Base-by-base conservation (phyloP, 2,797 vertebrate species). In the Triplophysa yarkandensis region DNA sequence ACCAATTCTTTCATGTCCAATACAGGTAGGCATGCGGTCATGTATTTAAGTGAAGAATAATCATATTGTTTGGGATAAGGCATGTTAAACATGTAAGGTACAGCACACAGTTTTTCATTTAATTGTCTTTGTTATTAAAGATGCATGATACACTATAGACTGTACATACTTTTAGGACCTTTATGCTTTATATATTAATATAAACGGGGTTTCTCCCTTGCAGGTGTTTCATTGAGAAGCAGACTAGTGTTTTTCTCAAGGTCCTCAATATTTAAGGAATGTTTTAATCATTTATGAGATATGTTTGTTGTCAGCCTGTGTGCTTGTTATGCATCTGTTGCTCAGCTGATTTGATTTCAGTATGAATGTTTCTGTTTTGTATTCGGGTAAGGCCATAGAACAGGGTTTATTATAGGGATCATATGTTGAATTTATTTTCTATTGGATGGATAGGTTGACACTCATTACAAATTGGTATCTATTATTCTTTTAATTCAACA, bases 21-120 rank as follows among this genome's bases (percentile, higher is more conserved):
- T 98, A 99, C 97, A 99, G 97, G 97, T 99, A 96, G 93, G 96
- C 83, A 44, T 68, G 36, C 64, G 27, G 67, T 17, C 50, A 28
- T 74, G 34, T 25, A 43, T 17, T 44, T 27, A 44, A n/a, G n/a
- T n/a, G n/a, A n/a, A n/a, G n/a, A n/a, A n/a, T n/a, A n/a, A n/a
- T n/a, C n/a, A n/a, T n/a, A n/a, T n/a, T n/a, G n/a, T n/a, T n/a
- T n/a, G n/a, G n/a, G n/a, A n/a, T n/a, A n/a, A n/a, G n/a, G n/a
- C n/a, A n/a, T n/a, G n/a, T n/a, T n/a, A n/a, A n/a, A n/a, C n/a
- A n/a, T n/a, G n/a, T n/a, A n/a, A n/a, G n/a, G n/a, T n/a, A n/a
- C n/a, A n/a, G n/a, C n/a, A n/a, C n/a, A n/a, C n/a, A n/a, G n/a
- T n/a, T n/a, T n/a, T n/a, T n/a, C n/a, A n/a, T n/a, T n/a, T n/a